phyloP scores from a whole-genome alignment of 1,140 invertebrate species.

The Drosophila bipectinata region DNA sequence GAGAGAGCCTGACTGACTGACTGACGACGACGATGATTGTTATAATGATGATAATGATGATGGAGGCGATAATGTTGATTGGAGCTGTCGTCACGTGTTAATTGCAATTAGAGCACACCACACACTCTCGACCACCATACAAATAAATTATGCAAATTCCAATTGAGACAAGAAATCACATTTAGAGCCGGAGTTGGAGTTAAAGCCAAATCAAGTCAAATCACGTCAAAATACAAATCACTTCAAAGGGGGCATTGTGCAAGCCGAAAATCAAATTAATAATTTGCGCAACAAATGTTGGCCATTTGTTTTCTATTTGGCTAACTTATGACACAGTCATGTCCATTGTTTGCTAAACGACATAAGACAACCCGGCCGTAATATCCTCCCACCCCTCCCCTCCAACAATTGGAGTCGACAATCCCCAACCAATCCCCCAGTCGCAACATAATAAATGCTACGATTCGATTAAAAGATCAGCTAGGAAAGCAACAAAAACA shows the following conservation, averaged over 20 bases:
- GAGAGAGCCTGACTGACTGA: conserved; percentile 14
- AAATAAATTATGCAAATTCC: conserved; percentile 45
- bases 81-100: conserved; percentile 72
- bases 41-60: conserved; percentile 36
- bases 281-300: conserved; percentile 74
- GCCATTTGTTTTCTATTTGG: conserved; percentile 50
- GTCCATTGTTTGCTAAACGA: conserved; percentile 78
- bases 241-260: conserved; percentile 41
- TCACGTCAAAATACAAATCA: conserved; percentile 38
- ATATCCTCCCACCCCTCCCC: conserved; percentile 5
- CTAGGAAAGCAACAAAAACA: conserved; percentile 42
- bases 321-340: conserved; percentile 69
- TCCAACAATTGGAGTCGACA: conserved; percentile 43
- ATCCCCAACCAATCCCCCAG: conserved; percentile 43
- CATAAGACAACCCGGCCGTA: conserved; percentile 71
- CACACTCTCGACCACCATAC: conserved; percentile 24
- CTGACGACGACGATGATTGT: conserved; percentile 1
- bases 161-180: conserved; percentile 66
- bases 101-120: conserved; percentile 70
- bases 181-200: conserved; percentile 8
- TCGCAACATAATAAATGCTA: conserved; percentile 76
- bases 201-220: conserved; percentile 25
- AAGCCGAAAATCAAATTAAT: conserved; percentile 55
- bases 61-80: conserved; percentile 42
- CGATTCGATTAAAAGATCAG: conserved; percentile 82